Percentiles rank a stretch among this genome's conserved stretches.
Evolutionary conservation across 1,140 invertebrate genomes (phyloP).

Genomic region (Zaprionus inermis): DNA sequence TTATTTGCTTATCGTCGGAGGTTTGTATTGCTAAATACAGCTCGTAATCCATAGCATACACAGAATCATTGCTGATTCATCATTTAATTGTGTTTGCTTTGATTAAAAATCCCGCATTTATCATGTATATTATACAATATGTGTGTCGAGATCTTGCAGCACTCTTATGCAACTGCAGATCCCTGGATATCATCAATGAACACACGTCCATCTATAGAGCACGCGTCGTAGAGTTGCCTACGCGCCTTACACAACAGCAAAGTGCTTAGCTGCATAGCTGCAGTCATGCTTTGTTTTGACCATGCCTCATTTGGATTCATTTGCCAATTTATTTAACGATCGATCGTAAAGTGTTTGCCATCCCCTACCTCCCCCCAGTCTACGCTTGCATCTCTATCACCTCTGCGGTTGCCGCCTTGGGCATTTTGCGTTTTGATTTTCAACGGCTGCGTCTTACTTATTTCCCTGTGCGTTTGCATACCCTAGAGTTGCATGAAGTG

Average conservation of each 20-base stretch:
- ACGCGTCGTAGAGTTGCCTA: neutral
- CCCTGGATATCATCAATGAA: neutral
- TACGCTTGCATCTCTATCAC: constrained; percentile 11
- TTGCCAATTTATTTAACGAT: constrained; percentile 82
- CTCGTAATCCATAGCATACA: neutral
- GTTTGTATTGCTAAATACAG: neutral
- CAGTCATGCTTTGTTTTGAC: constrained; percentile 61
- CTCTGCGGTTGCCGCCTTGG: constrained; percentile 39
- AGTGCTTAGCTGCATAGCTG: constrained; percentile 29
- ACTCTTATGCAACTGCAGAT: neutral
- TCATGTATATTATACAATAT: too few species aligned
- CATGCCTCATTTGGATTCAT: constrained; percentile 81
- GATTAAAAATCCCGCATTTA: too few species aligned
- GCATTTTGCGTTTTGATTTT: constrained; percentile 24
- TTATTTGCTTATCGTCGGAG: neutral
- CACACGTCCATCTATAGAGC: neutral
- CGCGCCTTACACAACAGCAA: neutral
- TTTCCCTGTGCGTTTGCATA: neutral
- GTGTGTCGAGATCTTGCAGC: too few species aligned
- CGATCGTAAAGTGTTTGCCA: constrained; percentile 72
- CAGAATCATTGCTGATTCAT: too few species aligned
- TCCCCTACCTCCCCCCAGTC: constrained; percentile 2
- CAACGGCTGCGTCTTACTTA: neutral
- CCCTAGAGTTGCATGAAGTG: neutral
- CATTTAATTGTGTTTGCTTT: too few species aligned